These are phyloP conservation scores for Podarcis cretensis DNA, from an alignment of 2,113 vertebrate genomes.

Conservation along the genomic window DNA sequence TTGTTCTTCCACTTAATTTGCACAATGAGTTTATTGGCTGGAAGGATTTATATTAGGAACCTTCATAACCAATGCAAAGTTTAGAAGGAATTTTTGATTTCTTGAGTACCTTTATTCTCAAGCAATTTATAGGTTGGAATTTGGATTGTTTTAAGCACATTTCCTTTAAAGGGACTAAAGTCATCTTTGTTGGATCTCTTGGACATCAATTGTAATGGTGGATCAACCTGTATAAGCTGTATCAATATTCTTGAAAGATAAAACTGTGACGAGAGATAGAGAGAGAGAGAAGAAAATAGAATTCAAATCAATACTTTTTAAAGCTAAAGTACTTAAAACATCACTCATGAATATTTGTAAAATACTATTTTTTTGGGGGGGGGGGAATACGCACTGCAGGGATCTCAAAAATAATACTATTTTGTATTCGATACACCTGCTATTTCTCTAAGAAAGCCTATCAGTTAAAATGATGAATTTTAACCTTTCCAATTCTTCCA, in stretches of 20 bases:
- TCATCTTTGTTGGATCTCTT: conserved; percentile 20
- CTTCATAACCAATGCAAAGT: conserved; percentile 33
- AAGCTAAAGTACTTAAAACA: conserved; percentile 40
- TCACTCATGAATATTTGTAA: conserved; percentile 46
- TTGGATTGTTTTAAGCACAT: conserved; percentile 11
- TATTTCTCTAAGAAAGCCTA: conserved; percentile 79
- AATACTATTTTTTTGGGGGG: conserved; percentile 50
- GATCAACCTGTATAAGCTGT: background rate
- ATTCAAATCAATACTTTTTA: conserved; percentile 28
- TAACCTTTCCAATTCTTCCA: conserved; percentile 83
- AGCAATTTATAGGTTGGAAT: background rate
- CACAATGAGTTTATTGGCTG: background rate
- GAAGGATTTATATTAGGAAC: background rate
- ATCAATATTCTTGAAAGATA: too few relatives aligned
- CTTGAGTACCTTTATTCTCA: background rate
- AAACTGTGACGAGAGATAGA: background rate
- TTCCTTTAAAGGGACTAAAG: background rate
- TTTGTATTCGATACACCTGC: conserved; percentile 77
- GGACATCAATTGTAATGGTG: background rate
- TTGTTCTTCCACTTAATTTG: background rate
- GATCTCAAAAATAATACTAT: conserved; percentile 70
- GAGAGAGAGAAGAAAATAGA: background rate
- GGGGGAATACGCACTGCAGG: conserved; percentile 17
- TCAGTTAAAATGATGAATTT: conserved; percentile 87
- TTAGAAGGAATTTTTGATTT: conserved; percentile 12